Evolutionary conservation across 2,888 invertebrate species (phyloP).

Genomic region (Scaptomyza caliginosa): DNA sequence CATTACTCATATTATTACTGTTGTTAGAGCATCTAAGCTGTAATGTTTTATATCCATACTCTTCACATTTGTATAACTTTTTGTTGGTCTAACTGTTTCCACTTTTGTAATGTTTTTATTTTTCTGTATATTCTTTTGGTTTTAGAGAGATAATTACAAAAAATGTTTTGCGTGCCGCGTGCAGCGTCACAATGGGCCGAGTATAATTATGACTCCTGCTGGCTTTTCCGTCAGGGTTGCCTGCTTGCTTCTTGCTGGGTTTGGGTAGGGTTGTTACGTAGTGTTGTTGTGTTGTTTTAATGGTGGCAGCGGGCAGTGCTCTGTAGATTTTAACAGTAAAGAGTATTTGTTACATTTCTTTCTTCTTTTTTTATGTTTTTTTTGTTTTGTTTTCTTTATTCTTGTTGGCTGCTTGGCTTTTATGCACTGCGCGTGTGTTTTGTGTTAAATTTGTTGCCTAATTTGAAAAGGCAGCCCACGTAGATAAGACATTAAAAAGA

Average conservation of each 20-base stretch:
- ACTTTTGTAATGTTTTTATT: slow-evolving; percentile 14
- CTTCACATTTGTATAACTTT: slow-evolving; percentile 16
- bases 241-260: background rate
- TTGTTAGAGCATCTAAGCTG: slow-evolving; percentile 14
- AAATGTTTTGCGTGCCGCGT: slow-evolving; percentile 70
- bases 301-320: background rate
- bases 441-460: slow-evolving; percentile 71
- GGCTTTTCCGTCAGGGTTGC: slow-evolving; percentile 8
- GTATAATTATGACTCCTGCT: slow-evolving; percentile 66
- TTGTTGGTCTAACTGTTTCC: slow-evolving; percentile 8
- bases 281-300: background rate
- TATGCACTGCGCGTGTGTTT: slow-evolving; percentile 74
- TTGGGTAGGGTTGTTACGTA: background rate
- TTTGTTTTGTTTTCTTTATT: slow-evolving; percentile 7
- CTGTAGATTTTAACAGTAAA: slow-evolving; percentile 38
- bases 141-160: slow-evolving; percentile 75
- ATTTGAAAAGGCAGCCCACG: slow-evolving; percentile 65
- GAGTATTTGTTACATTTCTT: slow-evolving; percentile 19
- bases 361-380: slow-evolving; percentile 12
- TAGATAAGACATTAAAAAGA: slow-evolving; percentile 68
- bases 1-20: too few relatives aligned
- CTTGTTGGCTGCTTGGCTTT: slow-evolving; percentile 54
- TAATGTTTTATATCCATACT: background rate
- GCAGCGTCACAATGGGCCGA: slow-evolving; percentile 50
- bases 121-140: slow-evolving; percentile 29